Percentiles rank a stretch among this genome's conserved stretches.
Evolutionary conservation across 2,888 invertebrate genomes (phyloP).

Genomic region (Dynastes grantii): DNA sequence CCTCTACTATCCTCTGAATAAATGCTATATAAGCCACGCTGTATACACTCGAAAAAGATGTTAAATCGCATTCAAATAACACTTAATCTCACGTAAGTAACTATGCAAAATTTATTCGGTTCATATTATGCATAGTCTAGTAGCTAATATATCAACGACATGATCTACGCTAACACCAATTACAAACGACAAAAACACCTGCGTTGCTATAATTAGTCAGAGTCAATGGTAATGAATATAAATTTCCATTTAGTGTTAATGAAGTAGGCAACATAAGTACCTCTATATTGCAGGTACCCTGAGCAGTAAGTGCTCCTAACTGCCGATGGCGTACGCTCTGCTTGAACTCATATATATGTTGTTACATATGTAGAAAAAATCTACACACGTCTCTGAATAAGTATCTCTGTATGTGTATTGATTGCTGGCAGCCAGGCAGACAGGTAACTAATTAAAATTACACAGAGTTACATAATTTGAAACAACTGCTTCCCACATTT

Average conservation of each 20-base stretch:
- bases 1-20: no score
- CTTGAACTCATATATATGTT: background rate
- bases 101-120: constrained; percentile 7
- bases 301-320: background rate
- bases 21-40: background rate
- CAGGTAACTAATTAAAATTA: constrained; percentile 38
- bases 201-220: constrained; percentile 32
- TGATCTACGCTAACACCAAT: constrained; percentile 19
- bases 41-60: background rate
- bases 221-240: constrained; percentile 27
- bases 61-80: background rate
- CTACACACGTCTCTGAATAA: background rate
- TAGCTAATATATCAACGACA: constrained; percentile 23
- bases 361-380: background rate
- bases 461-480: constrained; percentile 27
- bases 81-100: background rate
- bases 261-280: constrained; percentile 6
- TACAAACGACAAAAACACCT: constrained; percentile 33
- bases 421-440: constrained; percentile 1
- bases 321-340: no score
- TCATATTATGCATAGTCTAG: background rate
- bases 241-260: constrained; percentile 27
- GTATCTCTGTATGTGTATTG: background rate
- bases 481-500: constrained; percentile 25
- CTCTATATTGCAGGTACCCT: background rate